Percentiles rank a stretch among this genome's conserved stretches.
Conservation (phyloP, 1,140 invertebrate genomes). For the Ceratosolen solmsi region DNA sequence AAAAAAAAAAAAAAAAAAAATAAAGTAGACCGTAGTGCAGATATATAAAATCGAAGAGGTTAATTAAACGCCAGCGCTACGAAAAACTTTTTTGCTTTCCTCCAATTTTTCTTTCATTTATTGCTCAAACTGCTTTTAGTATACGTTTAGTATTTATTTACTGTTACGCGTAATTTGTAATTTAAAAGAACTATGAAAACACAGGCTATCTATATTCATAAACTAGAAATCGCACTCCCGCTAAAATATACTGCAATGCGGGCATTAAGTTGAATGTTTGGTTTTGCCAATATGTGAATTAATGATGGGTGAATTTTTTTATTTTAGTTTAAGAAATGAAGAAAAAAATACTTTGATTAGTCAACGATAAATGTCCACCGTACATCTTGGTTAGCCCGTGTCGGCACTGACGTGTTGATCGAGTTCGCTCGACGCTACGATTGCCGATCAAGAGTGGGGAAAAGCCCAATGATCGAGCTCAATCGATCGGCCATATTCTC, state of each 20-base stretch:
- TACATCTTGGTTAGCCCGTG: too few relatives aligned
- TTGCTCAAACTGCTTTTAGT: not conserved
- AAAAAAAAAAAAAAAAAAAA: not conserved
- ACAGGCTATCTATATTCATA: not conserved
- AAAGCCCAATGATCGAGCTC: too few relatives aligned
- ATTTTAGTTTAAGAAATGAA: too few relatives aligned
- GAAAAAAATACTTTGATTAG: too few relatives aligned
- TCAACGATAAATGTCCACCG: too few relatives aligned
- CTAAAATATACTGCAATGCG: not conserved
- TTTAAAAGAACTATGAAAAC: not conserved
- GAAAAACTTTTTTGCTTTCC: slow-evolving; percentile 1
- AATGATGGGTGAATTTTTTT: too few relatives aligned
- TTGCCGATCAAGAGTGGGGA: too few relatives aligned
- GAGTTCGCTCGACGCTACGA: too few relatives aligned
- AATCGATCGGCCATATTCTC: too few relatives aligned
- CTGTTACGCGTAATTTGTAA: not conserved
- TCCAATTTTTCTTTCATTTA: slow-evolving; percentile 17
- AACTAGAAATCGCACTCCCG: not conserved
- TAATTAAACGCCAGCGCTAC: not conserved
- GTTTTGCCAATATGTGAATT: not conserved
- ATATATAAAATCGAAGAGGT: not conserved
- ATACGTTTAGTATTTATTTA: not conserved
- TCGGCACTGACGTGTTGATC: too few relatives aligned
- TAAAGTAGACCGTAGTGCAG: not conserved
- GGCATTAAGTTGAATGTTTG: not conserved